These are phyloP conservation scores for Drosophila lowei DNA, from an alignment of 1,140 invertebrate species.

Conservation along the genomic window DNA sequence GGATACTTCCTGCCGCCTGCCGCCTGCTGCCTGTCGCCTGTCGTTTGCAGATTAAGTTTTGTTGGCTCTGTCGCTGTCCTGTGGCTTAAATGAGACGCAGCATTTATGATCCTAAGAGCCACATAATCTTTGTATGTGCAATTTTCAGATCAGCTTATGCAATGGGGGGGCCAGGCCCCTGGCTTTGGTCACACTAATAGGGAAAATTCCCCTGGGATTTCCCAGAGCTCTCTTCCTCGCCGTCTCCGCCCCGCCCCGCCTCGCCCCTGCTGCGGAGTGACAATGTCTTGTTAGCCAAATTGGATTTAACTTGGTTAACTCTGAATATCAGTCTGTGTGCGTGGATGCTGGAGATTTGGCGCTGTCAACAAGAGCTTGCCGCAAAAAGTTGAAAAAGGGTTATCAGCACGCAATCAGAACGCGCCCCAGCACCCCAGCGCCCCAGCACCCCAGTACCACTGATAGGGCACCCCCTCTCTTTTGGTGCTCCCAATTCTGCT, in stretches of 20 bases:
- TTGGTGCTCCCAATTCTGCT: constrained; percentile 50
- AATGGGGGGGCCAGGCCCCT: background rate
- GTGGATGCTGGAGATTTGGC: constrained; percentile 33
- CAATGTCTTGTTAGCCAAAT: constrained; percentile 71
- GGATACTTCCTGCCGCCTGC: constrained; percentile 9
- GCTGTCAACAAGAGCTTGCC: constrained; percentile 17
- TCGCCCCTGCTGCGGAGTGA: constrained; percentile 40
- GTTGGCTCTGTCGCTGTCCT: constrained; percentile 28
- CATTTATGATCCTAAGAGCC: background rate
- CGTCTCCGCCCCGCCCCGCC: background rate
- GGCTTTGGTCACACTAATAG: constrained; percentile 31
- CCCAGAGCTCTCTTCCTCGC: too few relatives aligned
- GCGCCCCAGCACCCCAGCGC: constrained; percentile 16
- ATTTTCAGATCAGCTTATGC: too few relatives aligned
- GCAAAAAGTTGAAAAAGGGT: constrained; percentile 65
- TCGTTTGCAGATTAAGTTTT: constrained; percentile 31
- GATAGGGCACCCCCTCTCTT: constrained; percentile 11
- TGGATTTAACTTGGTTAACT: constrained; percentile 67
- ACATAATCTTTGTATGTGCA: too few relatives aligned
- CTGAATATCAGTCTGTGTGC: constrained; percentile 19
- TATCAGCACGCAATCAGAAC: constrained; percentile 56
- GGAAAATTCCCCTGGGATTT: constrained; percentile 40
- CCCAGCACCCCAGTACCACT: background rate
- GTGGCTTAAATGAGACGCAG: constrained; percentile 39
- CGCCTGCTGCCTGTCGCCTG: constrained; percentile 1